Conservation (phyloP, 2,797 vertebrate species). For the Mormyrops boulengeri region DNA sequence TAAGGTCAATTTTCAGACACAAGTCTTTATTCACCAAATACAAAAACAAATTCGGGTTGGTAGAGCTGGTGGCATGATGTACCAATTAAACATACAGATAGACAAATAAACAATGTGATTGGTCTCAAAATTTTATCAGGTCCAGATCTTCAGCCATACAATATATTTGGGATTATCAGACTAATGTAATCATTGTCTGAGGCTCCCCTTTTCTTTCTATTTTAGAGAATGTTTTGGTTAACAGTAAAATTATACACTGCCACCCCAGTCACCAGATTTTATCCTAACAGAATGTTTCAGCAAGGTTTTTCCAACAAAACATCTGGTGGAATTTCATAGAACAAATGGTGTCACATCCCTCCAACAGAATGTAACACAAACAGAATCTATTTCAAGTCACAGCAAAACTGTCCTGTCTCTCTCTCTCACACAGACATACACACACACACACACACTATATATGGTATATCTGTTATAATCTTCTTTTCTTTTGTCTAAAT, state of each 20-base stretch:
- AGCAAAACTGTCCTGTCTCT: not conserved
- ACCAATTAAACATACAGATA: not conserved
- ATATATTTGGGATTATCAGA: not conserved
- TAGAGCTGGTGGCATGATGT: not conserved
- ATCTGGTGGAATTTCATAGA: not conserved
- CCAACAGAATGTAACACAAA: not conserved
- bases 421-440: too few relatives aligned
- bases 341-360: not conserved
- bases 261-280: not conserved
- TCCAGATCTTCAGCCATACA: not conserved
- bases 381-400: not conserved
- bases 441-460: not conserved
- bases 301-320: not conserved
- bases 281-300: not conserved
- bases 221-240: not conserved
- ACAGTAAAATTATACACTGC: not conserved
- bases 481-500: not conserved
- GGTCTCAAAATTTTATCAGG: not conserved
- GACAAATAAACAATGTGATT: not conserved
- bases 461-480: not conserved
- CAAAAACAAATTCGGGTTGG: not conserved
- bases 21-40: not conserved
- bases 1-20: not conserved
- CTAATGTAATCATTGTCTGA: not conserved
- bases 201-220: not conserved